Evolutionary conservation across 2,888 invertebrate genomes (phyloP), one percentile per base, ranked within the genome.

Genomic region (Chironomus riparius): DNA sequence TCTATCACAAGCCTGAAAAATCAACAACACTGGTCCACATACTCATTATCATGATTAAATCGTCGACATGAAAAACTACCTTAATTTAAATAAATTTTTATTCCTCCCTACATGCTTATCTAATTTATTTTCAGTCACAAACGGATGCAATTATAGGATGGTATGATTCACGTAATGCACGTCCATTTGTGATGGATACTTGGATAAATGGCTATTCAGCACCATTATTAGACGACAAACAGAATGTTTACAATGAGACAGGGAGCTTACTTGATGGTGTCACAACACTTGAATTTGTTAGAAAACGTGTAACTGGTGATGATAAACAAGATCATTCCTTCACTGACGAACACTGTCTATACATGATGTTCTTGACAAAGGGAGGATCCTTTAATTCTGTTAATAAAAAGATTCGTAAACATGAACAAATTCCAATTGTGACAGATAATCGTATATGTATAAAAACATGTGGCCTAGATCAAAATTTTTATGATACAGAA

Each of bases 81-180:
- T 38, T 38, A 38, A 38, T 38, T 38, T 38, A 10, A 38, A 38
- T 38, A 10, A 38, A 38, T 1, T 38, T 7, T 18, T 62, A 77
- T 28, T 56, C 76, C 22, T 22, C 69, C 15, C 15, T 70, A 18
- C 50, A 68, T 12, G 2, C 7, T 24, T 5, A 73, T 70, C 47
- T 70, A 70, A 48, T 50, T 74, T 70, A 77, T 77, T 81, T 82
- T 22, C 82, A 92, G 92, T 89, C 92, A 0, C 92, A 94, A 85
- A 92, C 94, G 0, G 96, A 96, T 82, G 92, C 94, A 0, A 88
- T 96, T 22, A 86, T 96, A 21, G 96, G 95, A 1, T 95, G 94
- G 93, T 91, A 95, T 28, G 94, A 95, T 82, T 10, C 22, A n/a
- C 87, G 89, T 72, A 87, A 87, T 6, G 92, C 92, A 0, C 86